Base-by-base conservation (phyloP, 2,888 invertebrate genomes). In the Dynastes tityus region DNA sequence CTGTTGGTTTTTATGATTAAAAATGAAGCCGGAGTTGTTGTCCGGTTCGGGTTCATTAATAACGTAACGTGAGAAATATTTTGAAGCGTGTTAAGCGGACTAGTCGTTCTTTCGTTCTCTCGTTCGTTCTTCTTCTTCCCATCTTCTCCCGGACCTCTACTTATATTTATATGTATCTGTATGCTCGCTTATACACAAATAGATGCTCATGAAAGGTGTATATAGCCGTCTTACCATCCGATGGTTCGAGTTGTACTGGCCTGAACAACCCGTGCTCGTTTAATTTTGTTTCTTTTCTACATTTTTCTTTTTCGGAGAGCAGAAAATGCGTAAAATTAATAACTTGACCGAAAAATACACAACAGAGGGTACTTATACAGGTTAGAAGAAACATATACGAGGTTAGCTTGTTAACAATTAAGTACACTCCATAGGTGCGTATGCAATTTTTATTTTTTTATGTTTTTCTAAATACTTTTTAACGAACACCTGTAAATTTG, bases 1-100 rank as follows among this genome's bases (percentile, higher is more conserved):
- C 83, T 85, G 85, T 85, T 84, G 83, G 84, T 85, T 84, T 85
- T 85, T 84, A 85, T 84, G 85, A 85, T 85, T 85, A 85, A 85
- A 85, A 85, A 85, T 85, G 85, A 84, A 83, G 67, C 67, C 81
- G 84, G 83, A 84, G 85, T 84, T 84, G 84, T 84, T 84, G 83
- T 82, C 83, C 83, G 84, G 84, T 82, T 84, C 82, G 81, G 53
- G 82, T 83, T 84, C 85, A 85, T 85, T 85, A 85, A 85, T 85
- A 84, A 85, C 79, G 80, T 79, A 82, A 83, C 82, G 83, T 84
- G 84, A 83, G 83, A 83, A 83, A 82, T 80, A 80, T 80, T 78
- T 79, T 80, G 81, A 80, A 81, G 80, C 74, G 80, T 81, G 81
- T 81, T 81, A 80, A 80, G 80, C 82, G 80, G 80, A 78, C 80